A percentile compares a stretch with the other conserved stretches of the same genome.
Evolutionary conservation across 2,888 invertebrate species (phyloP).

Genomic region (Hymenopus coronatus): DNA sequence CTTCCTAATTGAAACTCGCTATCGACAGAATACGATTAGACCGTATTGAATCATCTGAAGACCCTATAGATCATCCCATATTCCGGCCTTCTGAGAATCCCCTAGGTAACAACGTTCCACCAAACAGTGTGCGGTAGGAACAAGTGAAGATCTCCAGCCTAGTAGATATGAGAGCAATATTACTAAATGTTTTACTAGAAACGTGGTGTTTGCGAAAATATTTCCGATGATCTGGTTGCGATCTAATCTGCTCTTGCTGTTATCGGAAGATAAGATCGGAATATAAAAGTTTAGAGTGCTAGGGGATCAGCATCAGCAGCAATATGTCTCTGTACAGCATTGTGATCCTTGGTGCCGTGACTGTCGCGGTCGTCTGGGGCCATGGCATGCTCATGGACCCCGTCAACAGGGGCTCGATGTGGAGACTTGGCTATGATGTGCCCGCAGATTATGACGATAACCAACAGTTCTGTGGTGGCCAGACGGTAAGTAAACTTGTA

Average conservation of each 20-base stretch:
- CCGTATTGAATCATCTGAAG: too few species aligned
- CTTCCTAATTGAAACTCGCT: too few species aligned
- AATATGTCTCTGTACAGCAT: not conserved
- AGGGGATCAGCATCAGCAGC: not conserved
- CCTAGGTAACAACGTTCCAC: not conserved
- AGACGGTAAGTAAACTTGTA: constrained; percentile 32
- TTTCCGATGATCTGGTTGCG: not conserved
- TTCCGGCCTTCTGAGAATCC: not conserved
- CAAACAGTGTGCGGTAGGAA: not conserved
- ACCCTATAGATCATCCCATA: too few species aligned
- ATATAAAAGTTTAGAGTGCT: not conserved
- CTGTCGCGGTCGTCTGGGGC: constrained; percentile 36
- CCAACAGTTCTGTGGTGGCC: constrained; percentile 52
- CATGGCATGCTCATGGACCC: constrained; percentile 57
- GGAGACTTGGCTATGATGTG: constrained; percentile 51
- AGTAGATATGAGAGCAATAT: not conserved
- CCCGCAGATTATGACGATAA: constrained; percentile 55
- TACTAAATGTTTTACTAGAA: not conserved
- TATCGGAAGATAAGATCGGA: not conserved
- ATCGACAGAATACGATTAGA: too few species aligned
- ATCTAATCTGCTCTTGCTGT: not conserved
- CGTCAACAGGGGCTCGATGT: constrained; percentile 53
- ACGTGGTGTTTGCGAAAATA: not conserved
- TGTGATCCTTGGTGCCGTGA: not conserved
- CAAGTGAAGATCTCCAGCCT: not conserved